These are phyloP conservation scores for Rhincodon typus DNA, from an alignment of 2,797 vertebrate genomes.

Conservation along the genomic window DNA sequence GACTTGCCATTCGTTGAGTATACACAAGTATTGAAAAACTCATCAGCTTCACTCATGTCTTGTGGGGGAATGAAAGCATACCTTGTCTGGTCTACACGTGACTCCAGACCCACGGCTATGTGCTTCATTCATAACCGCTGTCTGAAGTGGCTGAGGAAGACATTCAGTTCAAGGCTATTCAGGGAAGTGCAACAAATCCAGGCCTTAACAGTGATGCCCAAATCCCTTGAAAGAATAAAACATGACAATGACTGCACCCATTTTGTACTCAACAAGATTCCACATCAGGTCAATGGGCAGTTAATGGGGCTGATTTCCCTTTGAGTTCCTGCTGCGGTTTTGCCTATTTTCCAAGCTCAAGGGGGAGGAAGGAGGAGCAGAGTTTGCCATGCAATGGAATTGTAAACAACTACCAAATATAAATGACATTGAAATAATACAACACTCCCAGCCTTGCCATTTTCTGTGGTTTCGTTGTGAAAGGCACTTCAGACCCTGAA, in stretches of 20 bases:
- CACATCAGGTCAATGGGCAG: not conserved
- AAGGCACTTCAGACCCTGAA: not conserved
- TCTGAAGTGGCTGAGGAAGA: too few relatives aligned
- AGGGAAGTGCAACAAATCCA: too few relatives aligned
- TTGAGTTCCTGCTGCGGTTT: not conserved
- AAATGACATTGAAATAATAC: not conserved
- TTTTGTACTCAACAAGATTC: not conserved
- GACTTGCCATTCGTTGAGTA: too few relatives aligned
- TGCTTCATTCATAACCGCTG: too few relatives aligned
- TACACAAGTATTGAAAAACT: too few relatives aligned
- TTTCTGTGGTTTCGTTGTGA: not conserved
- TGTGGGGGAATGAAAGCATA: too few relatives aligned
- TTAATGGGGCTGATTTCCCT: not conserved
- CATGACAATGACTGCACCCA: not conserved
- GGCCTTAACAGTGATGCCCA: too few relatives aligned
- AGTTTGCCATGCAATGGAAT: not conserved
- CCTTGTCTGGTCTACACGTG: too few relatives aligned
- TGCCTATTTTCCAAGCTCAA: not conserved
- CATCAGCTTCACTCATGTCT: too few relatives aligned
- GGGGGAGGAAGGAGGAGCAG: not conserved
- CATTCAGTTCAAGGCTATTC: too few relatives aligned
- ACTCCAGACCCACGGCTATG: too few relatives aligned
- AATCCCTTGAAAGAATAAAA: too few relatives aligned
- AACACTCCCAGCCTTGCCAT: not conserved
- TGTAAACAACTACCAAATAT: not conserved